These are phyloP conservation scores for Sinonovacula constricta DNA, from an alignment of 1,140 invertebrate species.

Conservation along the genomic window DNA sequence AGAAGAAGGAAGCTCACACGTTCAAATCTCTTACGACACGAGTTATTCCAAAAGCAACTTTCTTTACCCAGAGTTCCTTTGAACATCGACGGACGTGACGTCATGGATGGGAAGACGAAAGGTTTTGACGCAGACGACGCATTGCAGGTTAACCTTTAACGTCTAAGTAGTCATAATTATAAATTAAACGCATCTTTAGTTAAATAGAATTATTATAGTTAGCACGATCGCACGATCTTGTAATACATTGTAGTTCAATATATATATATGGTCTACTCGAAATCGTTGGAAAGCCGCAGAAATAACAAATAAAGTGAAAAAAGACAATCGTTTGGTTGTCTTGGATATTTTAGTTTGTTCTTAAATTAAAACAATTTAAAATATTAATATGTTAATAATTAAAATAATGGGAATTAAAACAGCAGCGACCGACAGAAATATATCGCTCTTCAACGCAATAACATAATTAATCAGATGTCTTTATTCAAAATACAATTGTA, in stretches of 20 bases:
- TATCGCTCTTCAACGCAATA: neutral
- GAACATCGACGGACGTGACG: neutral
- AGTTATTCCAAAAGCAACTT: conserved; percentile 2
- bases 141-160: conserved; percentile 22
- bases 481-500: neutral
- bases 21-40: conserved; percentile 40
- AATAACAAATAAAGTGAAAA: neutral
- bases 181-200: neutral
- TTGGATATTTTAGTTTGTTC: no score
- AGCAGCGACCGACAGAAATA: neutral
- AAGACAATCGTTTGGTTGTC: neutral
- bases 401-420: neutral
- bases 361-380: no score
- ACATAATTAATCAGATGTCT: neutral
- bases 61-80: neutral
- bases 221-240: neutral
- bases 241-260: no score
- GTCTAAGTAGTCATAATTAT: neutral
- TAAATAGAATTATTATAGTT: no score
- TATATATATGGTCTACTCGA: no score
- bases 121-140: conserved; percentile 42
- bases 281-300: neutral
- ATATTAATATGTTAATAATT: neutral
- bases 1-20: conserved; percentile 11
- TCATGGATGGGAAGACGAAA: conserved; percentile 5